A percentile compares a stretch with the other conserved stretches of the same genome.
phyloP scores from a whole-genome alignment of 2,113 vertebrate genomes.

The Charina bottae region DNA sequence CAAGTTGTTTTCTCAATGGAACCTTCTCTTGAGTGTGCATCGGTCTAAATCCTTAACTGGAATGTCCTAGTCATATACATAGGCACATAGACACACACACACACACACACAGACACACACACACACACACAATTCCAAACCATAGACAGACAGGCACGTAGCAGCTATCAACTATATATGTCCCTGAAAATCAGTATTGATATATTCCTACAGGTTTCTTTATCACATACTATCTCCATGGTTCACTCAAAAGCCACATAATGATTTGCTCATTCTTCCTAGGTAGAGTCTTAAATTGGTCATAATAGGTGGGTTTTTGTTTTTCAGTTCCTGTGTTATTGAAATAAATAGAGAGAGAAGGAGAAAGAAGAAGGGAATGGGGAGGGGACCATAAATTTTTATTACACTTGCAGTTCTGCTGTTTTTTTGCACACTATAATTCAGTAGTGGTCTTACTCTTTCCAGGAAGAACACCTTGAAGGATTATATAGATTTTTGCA shows the following conservation, averaged over 20 bases:
- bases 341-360: too few relatives aligned
- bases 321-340: neutral
- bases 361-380: neutral
- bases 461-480: neutral
- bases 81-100: neutral
- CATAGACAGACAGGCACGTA: neutral
- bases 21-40: neutral
- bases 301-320: neutral
- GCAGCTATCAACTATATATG: neutral
- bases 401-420: neutral
- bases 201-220: neutral
- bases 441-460: neutral
- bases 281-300: neutral
- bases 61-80: neutral
- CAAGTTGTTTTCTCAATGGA: neutral
- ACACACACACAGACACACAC: neutral
- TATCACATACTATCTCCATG: neutral
- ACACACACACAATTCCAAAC: neutral
- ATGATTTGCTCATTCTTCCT: neutral
- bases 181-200: neutral
- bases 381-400: neutral
- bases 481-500: neutral
- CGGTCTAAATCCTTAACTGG: neutral
- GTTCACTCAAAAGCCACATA: neutral
- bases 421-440: neutral